Evolutionary conservation across 35 echinoderm and acorn worm genomes (phyloP).

Genomic region (Stichopus chloronotus): DNA sequence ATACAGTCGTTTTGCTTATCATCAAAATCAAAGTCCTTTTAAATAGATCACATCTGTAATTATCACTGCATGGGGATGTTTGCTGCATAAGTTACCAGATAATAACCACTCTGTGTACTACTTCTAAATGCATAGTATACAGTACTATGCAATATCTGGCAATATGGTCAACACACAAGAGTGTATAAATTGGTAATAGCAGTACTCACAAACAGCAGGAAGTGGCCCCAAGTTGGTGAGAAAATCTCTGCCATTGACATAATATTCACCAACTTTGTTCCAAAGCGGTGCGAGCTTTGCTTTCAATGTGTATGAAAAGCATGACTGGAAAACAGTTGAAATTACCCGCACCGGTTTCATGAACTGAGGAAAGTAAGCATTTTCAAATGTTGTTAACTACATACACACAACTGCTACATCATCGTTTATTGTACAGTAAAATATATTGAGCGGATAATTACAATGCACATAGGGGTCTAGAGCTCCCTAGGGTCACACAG

Average conservation of each 20-base stretch:
- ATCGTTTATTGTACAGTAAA: background rate
- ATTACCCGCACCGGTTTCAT: constrained; percentile 80
- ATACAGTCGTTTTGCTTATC: no score
- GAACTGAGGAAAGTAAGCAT: constrained; percentile 1
- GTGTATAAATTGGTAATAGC: background rate
- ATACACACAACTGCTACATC: background rate
- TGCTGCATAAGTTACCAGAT: no score
- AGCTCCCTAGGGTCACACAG: background rate
- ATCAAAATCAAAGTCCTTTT: no score
- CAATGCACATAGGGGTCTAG: no score
- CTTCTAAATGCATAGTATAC: no score
- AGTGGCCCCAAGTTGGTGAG: constrained; percentile 44
- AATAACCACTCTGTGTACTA: no score
- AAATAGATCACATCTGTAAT: no score
- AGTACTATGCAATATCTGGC: no score
- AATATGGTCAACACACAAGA: no score
- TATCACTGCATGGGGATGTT: no score
- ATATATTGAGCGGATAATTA: no score
- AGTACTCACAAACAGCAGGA: constrained; percentile 78
- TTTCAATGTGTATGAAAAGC: constrained; percentile 81
- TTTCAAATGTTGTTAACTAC: background rate
- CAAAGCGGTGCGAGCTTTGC: constrained; percentile 93
- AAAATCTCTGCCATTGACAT: constrained; percentile 96
- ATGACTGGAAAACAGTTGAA: constrained; percentile 83
- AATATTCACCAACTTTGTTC: constrained; percentile 89